Conservation (phyloP, 2,888 invertebrate genomes). For the Synanthedon formicaeformis region DNA sequence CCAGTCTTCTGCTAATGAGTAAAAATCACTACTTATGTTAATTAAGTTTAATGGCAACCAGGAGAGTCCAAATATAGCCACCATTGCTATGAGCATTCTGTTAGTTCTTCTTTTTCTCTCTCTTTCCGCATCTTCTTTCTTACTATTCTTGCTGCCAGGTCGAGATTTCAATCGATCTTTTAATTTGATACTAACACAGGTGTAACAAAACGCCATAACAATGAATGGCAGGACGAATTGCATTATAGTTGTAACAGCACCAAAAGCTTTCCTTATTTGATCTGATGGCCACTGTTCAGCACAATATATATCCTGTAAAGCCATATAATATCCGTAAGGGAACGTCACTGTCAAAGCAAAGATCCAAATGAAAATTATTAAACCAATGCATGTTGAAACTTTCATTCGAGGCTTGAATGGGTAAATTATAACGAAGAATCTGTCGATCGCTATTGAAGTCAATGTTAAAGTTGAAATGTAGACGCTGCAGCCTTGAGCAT, state of each 20-base stretch:
- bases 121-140: slow-evolving; percentile 82
- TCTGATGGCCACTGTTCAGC: slow-evolving; percentile 86
- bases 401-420: slow-evolving; percentile 88
- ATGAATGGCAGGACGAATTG: slow-evolving; percentile 90
- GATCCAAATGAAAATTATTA: slow-evolving; percentile 86
- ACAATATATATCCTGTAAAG: slow-evolving; percentile 69
- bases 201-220: slow-evolving; percentile 88
- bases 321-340: slow-evolving; percentile 87
- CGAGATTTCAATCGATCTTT: slow-evolving; percentile 79
- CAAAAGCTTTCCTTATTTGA: slow-evolving; percentile 78
- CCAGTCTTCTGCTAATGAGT: slow-evolving; percentile 73
- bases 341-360: slow-evolving; percentile 83
- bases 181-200: slow-evolving; percentile 82
- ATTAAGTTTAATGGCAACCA: slow-evolving; percentile 88
- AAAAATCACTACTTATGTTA: slow-evolving; percentile 80
- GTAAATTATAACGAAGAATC: slow-evolving; percentile 91
- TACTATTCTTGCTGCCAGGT: slow-evolving; percentile 79
- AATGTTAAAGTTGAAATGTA: slow-evolving; percentile 91
- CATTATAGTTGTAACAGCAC: slow-evolving; percentile 81
- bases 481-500: slow-evolving; percentile 88
- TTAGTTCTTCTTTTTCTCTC: slow-evolving; percentile 85
- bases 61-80: slow-evolving; percentile 86
- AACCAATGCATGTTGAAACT: slow-evolving; percentile 77
- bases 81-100: slow-evolving; percentile 93
- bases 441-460: slow-evolving; percentile 92